Percentiles rank a stretch among this genome's conserved stretches.
phyloP scores from a whole-genome alignment of 2,797 vertebrate genomes.

The Rachycentron canadum region DNA sequence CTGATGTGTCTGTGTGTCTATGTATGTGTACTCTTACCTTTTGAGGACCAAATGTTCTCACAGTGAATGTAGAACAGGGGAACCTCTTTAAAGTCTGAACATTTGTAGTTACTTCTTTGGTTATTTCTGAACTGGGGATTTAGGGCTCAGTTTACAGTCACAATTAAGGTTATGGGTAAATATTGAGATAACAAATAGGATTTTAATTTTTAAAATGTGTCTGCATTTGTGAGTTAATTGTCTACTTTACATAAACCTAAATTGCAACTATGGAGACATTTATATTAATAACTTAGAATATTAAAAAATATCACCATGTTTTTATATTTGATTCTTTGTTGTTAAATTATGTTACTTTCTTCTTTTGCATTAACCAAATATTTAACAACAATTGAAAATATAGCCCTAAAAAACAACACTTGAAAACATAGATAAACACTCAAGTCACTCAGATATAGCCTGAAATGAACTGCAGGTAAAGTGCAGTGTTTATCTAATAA shows the following conservation, averaged over 20 bases:
- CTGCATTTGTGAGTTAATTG: background rate
- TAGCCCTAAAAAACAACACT: background rate
- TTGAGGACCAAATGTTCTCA: constrained; percentile 10
- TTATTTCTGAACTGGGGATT: constrained; percentile 11
- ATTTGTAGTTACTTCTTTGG: background rate
- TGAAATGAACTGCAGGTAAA: constrained; percentile 46
- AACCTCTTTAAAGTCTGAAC: background rate
- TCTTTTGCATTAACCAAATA: background rate
- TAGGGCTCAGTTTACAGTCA: background rate
- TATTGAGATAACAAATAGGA: background rate
- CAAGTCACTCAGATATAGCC: background rate
- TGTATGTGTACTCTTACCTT: background rate
- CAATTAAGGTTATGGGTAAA: background rate
- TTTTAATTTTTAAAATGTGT: background rate
- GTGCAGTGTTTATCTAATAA: constrained; percentile 40
- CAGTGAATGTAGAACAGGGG: background rate
- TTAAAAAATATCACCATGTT: background rate
- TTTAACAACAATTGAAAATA: background rate
- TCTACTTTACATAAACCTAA: background rate
- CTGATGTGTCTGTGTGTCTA: background rate
- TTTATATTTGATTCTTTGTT: background rate
- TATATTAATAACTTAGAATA: background rate
- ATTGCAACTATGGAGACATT: background rate
- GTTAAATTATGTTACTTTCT: background rate
- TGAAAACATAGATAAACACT: background rate